phyloP scores from a whole-genome alignment of 2,113 vertebrate species.

The Grallaria varia region DNA sequence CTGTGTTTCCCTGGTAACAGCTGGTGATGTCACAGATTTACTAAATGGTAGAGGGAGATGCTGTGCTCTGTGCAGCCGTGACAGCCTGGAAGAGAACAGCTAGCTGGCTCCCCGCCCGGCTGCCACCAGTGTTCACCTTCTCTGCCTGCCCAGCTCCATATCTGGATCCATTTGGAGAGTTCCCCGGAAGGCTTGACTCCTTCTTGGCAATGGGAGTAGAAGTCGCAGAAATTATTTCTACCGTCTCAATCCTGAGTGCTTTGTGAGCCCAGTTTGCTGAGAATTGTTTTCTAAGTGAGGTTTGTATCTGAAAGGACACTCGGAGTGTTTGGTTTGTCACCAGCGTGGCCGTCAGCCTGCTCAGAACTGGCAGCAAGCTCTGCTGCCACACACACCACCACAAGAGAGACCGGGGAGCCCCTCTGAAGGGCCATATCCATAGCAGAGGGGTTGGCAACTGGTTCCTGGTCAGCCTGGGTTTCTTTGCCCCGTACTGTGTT shows the following conservation, averaged over 20 bases:
- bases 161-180: neutral
- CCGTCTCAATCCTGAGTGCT: neutral
- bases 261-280: neutral
- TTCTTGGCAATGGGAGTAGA: neutral
- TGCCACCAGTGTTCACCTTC: neutral
- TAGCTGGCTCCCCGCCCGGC: neutral
- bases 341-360: neutral
- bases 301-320: neutral
- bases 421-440: neutral
- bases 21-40: neutral
- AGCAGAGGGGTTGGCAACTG: neutral
- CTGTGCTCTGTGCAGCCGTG: neutral
- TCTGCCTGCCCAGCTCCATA: neutral
- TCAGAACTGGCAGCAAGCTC: neutral
- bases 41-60: constrained; percentile 1
- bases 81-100: constrained; percentile 16
- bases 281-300: neutral
- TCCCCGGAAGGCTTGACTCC: neutral
- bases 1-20: constrained; percentile 51
- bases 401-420: neutral
- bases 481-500: neutral
- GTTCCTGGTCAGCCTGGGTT: neutral
- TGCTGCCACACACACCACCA: neutral
- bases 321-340: neutral
- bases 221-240: neutral